phyloP scores from a whole-genome alignment of 1,140 invertebrate species.

The Laupala kohalensis region DNA sequence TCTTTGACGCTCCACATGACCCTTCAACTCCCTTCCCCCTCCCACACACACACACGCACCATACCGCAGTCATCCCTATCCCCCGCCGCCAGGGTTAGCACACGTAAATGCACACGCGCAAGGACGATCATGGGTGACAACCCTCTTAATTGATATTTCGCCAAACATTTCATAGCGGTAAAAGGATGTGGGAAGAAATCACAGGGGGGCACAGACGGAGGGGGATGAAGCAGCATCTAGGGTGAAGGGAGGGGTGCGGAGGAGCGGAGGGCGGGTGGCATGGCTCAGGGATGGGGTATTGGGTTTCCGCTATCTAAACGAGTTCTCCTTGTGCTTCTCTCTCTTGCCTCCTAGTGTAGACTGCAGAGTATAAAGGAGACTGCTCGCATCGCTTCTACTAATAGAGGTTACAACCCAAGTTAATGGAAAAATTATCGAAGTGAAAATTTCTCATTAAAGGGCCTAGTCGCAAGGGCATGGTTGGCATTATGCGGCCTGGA shows the following conservation, averaged over 20 bases:
- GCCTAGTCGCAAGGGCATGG: conserved; percentile 8
- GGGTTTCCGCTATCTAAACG: conserved; percentile 1
- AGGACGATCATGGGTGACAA: neutral
- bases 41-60: too few relatives aligned
- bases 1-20: conserved; percentile 7
- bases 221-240: too few relatives aligned
- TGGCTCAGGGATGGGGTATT: neutral
- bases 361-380: conserved; percentile 12
- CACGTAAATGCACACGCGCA: neutral
- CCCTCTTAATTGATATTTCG: conserved; percentile 15
- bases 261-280: too few relatives aligned
- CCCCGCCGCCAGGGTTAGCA: neutral
- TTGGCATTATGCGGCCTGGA: conserved; percentile 6
- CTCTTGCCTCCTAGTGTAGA: neutral
- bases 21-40: too few relatives aligned
- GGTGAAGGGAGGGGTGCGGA: too few relatives aligned
- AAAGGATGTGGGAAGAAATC: neutral
- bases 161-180: conserved; percentile 15
- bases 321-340: neutral
- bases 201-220: neutral
- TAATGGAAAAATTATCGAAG: conserved; percentile 22
- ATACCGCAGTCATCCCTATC: too few relatives aligned
- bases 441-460: conserved; percentile 22
- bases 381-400: conserved; percentile 17
- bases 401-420: conserved; percentile 19